Conservation (phyloP, 2,888 invertebrate species). For the Meteorus colon region DNA sequence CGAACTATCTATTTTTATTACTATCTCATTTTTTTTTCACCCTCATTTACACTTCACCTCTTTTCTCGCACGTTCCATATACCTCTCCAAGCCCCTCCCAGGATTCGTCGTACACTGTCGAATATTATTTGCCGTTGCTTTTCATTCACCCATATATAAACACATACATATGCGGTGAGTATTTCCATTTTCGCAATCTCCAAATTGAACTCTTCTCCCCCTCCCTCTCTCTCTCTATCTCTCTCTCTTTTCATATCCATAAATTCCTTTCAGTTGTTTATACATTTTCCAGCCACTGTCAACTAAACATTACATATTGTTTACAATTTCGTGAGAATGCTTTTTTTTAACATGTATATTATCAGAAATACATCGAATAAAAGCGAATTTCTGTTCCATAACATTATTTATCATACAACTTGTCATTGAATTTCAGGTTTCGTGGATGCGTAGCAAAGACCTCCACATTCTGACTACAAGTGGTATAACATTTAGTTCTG, state of each 20-base stretch:
- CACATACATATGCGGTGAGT: not conserved
- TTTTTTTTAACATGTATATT: too few species aligned
- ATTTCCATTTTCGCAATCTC: constrained; percentile 48
- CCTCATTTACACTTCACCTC: not conserved
- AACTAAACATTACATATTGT: too few species aligned
- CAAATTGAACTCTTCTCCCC: constrained; percentile 43
- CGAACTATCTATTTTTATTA: not conserved
- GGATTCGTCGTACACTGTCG: constrained; percentile 21
- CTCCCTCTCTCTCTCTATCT: not conserved
- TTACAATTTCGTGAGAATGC: too few species aligned
- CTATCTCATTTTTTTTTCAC: constrained; percentile 5
- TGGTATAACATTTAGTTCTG: constrained; percentile 79
- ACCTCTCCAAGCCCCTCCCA: not conserved
- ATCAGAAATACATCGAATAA: too few species aligned
- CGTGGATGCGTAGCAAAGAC: constrained; percentile 83
- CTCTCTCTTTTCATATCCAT: not conserved
- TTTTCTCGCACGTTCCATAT: constrained; percentile 11
- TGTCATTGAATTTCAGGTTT: constrained; percentile 76
- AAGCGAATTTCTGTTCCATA: too few species aligned
- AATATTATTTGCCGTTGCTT: constrained; percentile 38
- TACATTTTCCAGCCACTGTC: constrained; percentile 8
- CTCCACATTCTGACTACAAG: constrained; percentile 82
- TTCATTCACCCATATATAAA: constrained; percentile 16
- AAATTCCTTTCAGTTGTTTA: not conserved
- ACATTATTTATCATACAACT: constrained; percentile 12